phyloP scores from a whole-genome alignment of 2,888 invertebrate species.

The Drosophila prolongata region DNA sequence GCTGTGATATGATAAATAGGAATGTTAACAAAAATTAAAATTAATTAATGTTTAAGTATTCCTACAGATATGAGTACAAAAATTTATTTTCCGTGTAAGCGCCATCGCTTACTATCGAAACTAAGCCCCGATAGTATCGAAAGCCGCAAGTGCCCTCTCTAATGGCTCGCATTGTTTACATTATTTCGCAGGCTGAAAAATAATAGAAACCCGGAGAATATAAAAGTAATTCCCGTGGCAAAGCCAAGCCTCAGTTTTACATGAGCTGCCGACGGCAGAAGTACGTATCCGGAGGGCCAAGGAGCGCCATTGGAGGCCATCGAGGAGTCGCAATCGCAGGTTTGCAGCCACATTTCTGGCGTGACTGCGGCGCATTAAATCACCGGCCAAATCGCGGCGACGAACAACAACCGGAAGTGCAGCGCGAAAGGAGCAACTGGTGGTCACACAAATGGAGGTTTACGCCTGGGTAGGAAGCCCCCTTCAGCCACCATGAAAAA shows the following conservation, averaged over 20 bases:
- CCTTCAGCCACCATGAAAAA: not conserved
- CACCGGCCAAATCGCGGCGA: slow-evolving; percentile 64
- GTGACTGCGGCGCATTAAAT: slow-evolving; percentile 77
- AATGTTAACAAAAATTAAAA: no score
- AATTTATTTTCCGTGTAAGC: no score
- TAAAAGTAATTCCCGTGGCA: slow-evolving; percentile 70
- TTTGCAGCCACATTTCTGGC: slow-evolving; percentile 50
- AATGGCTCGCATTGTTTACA: slow-evolving; percentile 26
- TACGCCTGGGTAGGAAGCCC: slow-evolving; percentile 66
- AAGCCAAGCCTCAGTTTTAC: slow-evolving; percentile 62
- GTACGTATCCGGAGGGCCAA: slow-evolving; percentile 38
- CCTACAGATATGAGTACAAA: no score
- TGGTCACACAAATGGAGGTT: slow-evolving; percentile 61
- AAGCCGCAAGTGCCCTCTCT: no score
- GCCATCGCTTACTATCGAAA: no score
- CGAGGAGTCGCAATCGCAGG: slow-evolving; percentile 10
- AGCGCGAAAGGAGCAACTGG: slow-evolving; percentile 63
- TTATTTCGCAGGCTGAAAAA: slow-evolving; percentile 10
- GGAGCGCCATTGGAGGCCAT: slow-evolving; percentile 31
- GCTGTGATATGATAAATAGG: no score
- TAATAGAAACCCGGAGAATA: slow-evolving; percentile 39
- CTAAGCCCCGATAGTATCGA: no score
- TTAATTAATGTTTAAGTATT: not conserved
- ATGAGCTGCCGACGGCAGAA: slow-evolving; percentile 64
- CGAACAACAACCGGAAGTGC: slow-evolving; percentile 74